phyloP scores from a whole-genome alignment of 2,113 vertebrate genomes.

The Arvicanthis niloticus region DNA sequence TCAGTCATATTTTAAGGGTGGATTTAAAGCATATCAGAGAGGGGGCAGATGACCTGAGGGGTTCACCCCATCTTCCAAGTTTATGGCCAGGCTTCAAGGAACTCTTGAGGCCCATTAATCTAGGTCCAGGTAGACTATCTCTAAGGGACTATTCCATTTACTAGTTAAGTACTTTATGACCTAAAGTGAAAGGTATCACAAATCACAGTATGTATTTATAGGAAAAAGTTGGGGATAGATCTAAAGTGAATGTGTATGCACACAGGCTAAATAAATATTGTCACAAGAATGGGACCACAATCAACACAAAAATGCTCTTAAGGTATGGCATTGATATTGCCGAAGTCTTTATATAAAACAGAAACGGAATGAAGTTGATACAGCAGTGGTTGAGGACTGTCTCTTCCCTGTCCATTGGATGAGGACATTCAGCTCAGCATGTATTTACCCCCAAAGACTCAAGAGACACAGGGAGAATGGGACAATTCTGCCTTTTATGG shows the following conservation, averaged over 20 bases:
- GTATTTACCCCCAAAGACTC: neutral
- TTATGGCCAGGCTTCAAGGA: constrained; percentile 3
- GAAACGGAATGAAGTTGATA: neutral
- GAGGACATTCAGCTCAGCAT: neutral
- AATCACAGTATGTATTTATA: neutral
- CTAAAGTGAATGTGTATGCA: constrained; percentile 10
- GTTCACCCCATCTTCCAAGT: neutral
- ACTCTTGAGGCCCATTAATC: neutral
- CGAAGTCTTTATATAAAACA: neutral
- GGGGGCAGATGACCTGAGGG: neutral
- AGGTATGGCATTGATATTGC: neutral
- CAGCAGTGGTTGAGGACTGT: neutral
- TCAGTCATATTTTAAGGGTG: neutral
- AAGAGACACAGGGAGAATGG: neutral
- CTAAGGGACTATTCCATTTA: neutral
- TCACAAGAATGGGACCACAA: neutral
- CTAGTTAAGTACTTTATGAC: neutral
- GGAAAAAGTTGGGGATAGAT: neutral
- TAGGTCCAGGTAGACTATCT: neutral
- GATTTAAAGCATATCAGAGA: neutral
- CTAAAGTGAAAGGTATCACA: neutral
- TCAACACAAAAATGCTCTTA: constrained; percentile 1
- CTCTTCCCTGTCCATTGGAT: neutral
- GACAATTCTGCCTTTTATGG: neutral
- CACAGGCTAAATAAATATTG: neutral